Conservation (phyloP, 1,140 invertebrate species). For the Drosophila murphyi region DNA sequence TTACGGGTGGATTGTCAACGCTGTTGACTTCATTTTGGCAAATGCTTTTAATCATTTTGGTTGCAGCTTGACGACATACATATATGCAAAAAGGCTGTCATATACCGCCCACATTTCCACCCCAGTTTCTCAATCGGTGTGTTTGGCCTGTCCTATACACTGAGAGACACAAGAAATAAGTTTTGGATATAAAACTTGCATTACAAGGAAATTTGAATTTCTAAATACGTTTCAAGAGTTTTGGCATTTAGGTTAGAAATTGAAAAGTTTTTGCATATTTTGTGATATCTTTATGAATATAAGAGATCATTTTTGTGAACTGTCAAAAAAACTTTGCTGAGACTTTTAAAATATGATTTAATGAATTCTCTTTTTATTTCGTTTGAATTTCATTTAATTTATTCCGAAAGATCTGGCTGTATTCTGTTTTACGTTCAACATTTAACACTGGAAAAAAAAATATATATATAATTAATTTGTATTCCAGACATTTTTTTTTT, state of each 20-base stretch:
- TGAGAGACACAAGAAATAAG: neutral
- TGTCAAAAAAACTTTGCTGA: neutral
- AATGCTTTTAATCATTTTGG: conserved; percentile 77
- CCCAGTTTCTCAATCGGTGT: conserved; percentile 3
- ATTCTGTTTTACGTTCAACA: too few species aligned
- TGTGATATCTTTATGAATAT: neutral
- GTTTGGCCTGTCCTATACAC: conserved; percentile 31
- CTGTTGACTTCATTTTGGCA: conserved; percentile 46
- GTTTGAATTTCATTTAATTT: neutral
- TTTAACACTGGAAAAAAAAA: too few species aligned
- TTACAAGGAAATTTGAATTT: conserved; percentile 24
- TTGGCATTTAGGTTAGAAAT: neutral
- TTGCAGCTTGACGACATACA: conserved; percentile 60
- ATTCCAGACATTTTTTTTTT: too few species aligned
- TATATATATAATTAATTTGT: too few species aligned
- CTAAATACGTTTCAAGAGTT: conserved; percentile 3
- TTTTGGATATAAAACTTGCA: conserved; percentile 7
- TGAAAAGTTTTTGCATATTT: conserved; percentile 6
- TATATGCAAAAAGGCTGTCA: conserved; percentile 39
- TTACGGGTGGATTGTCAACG: conserved; percentile 24
- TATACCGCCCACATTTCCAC: conserved; percentile 10
- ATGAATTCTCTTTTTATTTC: neutral
- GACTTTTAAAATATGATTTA: neutral
- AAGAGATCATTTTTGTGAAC: neutral
- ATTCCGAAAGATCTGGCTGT: too few species aligned